Evolutionary conservation across 2,113 vertebrate species (phyloP).

Genomic region (Chroicocephalus ridibundus): DNA sequence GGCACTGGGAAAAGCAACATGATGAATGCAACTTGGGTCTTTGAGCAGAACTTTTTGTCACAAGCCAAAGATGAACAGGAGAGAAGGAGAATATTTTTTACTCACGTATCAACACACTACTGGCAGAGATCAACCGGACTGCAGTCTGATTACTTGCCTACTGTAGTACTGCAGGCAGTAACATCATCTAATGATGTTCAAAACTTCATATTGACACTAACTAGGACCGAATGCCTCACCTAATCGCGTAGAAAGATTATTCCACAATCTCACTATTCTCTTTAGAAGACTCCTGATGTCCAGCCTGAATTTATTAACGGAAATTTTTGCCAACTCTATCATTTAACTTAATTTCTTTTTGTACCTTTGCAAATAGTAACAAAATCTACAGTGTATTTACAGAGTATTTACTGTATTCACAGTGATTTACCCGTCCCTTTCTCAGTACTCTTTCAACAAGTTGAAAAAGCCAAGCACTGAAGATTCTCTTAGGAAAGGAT

Average conservation of each 20-base stretch:
- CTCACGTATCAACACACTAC: not conserved
- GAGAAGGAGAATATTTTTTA: not conserved
- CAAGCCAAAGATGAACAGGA: not conserved
- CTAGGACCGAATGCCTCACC: not conserved
- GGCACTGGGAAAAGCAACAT: not conserved
- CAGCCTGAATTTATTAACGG: not conserved
- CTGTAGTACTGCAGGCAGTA: not conserved
- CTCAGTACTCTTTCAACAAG: not conserved
- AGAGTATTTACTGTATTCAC: not conserved
- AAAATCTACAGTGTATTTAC: not conserved
- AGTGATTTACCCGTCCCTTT: not conserved
- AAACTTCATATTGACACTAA: not conserved
- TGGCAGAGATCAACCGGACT: not conserved
- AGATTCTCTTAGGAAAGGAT: not conserved
- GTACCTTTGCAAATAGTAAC: not conserved
- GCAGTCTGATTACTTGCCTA: not conserved
- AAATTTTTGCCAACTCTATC: not conserved
- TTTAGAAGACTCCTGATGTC: not conserved
- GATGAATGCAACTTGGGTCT: not conserved
- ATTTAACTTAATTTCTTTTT: not conserved
- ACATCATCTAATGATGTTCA: not conserved
- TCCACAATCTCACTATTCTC: not conserved
- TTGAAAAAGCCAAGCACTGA: not conserved
- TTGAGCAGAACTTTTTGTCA: not conserved
- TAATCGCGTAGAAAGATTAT: not conserved